Evolutionary conservation across 2,888 invertebrate species (phyloP).

Genomic region (Pseudoips prasinana): DNA sequence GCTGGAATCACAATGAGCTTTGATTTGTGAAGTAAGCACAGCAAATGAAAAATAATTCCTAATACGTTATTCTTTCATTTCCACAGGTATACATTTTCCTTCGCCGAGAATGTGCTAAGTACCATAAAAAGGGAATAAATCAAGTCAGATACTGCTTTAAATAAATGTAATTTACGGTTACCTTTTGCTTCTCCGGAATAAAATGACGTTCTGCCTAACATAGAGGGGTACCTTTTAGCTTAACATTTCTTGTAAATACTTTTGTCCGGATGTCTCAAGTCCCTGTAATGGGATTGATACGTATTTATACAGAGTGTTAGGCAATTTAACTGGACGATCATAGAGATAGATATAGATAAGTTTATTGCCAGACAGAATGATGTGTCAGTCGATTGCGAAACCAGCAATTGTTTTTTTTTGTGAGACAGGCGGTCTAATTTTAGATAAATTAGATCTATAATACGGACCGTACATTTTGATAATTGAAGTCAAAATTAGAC

Average conservation of each 20-base stretch:
- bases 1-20: too few relatives aligned
- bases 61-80: constrained; percentile 37
- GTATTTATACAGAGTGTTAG: too few relatives aligned
- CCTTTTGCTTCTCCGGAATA: constrained; percentile 51
- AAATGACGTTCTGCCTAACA: constrained; percentile 42
- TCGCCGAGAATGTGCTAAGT: constrained; percentile 49
- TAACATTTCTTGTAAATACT: constrained; percentile 20
- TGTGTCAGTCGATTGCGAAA: too few relatives aligned
- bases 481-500: too few relatives aligned
- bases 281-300: constrained; percentile 20
- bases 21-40: constrained; percentile 14
- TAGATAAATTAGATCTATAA: too few relatives aligned
- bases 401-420: too few relatives aligned
- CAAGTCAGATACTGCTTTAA: constrained; percentile 60
- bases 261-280: constrained; percentile 9
- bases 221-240: constrained; percentile 11
- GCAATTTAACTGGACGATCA: too few relatives aligned
- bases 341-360: too few relatives aligned
- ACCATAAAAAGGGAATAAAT: constrained; percentile 61
- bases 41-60: constrained; percentile 29
- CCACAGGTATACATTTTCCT: constrained; percentile 37
- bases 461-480: too few relatives aligned
- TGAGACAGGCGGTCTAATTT: too few relatives aligned
- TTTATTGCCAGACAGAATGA: too few relatives aligned
- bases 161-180: constrained; percentile 63